Evolutionary conservation across 2,113 vertebrate genomes (phyloP), one percentile per base, ranked within the genome.

Genomic region (Cyrtonyx montezumae): DNA sequence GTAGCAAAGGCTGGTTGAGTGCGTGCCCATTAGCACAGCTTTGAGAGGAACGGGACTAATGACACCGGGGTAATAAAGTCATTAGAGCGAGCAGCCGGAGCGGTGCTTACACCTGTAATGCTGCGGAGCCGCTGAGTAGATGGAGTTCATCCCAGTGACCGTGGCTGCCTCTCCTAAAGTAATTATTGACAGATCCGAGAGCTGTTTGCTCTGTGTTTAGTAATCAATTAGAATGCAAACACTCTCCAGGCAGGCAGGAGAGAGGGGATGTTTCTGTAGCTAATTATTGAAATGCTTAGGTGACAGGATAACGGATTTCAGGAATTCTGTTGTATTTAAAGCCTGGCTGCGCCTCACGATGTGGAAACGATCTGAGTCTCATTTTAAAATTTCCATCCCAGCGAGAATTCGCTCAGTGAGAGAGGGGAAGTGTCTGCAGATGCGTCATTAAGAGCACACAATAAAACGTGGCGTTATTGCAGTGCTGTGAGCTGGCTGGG

Each of bases 81-180:
- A 96, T 98, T 98, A 97, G 87, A 80, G 92, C 94, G 94, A 96
- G 94, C 94, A 95, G 88, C 95, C 93, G 90, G 96, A 97, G 95
- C 87, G 3, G 46, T 82, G 70, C 82, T 91, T 94, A 91, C 77
- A 93, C 95, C 92, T 94, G 85, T 81, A 87, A 95, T 55, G 63
- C 84, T 87, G 87, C 71, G 75, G 87, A 90, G 95, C 26, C 74
- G 84, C 79, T n/a, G 77, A 88, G 89, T 77, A 96, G 93, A 94
- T 95, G 82, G 95, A 95, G 83, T 81, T 94, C 83, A 83, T 95
- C 51, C 91, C 85, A 91, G 94, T 95, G 91, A 95, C 95, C 88
- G 32, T 0, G 15, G 67, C 66, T 87, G 81, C 85, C 80, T 79
- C 74, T 88, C 88, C 82, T 87, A 94, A 97, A 96, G 93, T 70